These are phyloP conservation scores for Callinectes sapidus DNA, from an alignment of 2,888 invertebrate genomes.

Conservation along the genomic window DNA sequence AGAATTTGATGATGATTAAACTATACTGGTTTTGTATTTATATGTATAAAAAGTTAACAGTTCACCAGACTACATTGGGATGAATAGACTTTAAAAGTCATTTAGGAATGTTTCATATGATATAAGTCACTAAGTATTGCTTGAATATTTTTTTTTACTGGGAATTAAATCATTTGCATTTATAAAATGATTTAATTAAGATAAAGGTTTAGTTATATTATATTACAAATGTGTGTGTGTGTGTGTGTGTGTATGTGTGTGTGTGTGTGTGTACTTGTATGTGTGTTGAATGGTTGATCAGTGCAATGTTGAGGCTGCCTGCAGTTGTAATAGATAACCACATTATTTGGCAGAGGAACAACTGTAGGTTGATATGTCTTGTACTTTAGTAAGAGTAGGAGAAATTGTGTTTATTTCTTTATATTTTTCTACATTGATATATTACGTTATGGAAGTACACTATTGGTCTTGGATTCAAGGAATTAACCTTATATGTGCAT, in stretches of 20 bases:
- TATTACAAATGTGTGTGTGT: not conserved
- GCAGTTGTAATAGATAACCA: not conserved
- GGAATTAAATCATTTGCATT: not conserved
- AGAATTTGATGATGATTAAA: conserved; percentile 56
- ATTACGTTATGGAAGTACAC: not conserved
- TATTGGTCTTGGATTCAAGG: not conserved
- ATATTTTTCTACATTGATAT: conserved; percentile 2
- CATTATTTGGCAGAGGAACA: not conserved
- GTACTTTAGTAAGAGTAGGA: not conserved
- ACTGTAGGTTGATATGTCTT: not conserved
- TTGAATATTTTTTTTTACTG: not conserved
- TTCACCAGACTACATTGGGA: not conserved
- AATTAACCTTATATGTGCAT: not conserved
- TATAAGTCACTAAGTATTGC: not conserved
- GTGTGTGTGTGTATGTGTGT: not conserved
- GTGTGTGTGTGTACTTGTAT: not conserved
- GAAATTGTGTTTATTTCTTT: not conserved
- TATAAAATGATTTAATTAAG: not conserved
- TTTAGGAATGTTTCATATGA: not conserved
- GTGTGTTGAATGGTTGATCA: not conserved
- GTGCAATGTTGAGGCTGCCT: conserved; percentile 34
- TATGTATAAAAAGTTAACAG: not conserved
- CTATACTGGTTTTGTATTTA: not conserved
- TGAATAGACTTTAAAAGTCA: not conserved
- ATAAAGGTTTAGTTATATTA: not conserved